Conservation (phyloP, 2,888 invertebrate genomes). For the Cantharis lateralis region DNA sequence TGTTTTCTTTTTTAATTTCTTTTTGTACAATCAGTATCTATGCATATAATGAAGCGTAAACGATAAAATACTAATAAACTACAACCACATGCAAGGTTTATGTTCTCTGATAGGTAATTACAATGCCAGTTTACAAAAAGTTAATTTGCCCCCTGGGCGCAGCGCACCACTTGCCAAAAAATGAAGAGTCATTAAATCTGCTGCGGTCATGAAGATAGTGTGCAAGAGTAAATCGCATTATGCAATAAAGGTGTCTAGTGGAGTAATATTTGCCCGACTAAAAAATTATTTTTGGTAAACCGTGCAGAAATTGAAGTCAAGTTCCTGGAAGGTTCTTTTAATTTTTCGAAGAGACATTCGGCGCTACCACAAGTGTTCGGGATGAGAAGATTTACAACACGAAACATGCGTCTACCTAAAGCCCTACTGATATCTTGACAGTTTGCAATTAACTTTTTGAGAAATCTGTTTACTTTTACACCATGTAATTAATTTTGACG, state of each 20-base stretch:
- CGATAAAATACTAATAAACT: background rate
- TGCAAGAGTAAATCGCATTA: background rate
- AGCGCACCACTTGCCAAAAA: background rate
- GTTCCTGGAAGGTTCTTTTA: background rate
- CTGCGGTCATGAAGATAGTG: background rate
- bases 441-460: background rate
- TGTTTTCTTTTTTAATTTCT: background rate
- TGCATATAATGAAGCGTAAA: background rate
- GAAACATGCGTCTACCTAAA: background rate
- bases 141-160: conserved; percentile 9
- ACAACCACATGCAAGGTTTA: background rate
- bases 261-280: background rate
- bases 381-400: background rate
- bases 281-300: background rate
- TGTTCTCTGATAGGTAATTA: background rate
- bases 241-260: background rate
- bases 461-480: background rate
- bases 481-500: background rate
- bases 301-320: background rate
- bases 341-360: background rate
- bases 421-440: background rate
- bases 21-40: background rate
- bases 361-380: no score
- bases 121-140: conserved; percentile 4
- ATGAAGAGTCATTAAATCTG: conserved; percentile 6